Base-by-base conservation (phyloP, 1,140 invertebrate species). In the Pentalonia nigronervosa region DNA sequence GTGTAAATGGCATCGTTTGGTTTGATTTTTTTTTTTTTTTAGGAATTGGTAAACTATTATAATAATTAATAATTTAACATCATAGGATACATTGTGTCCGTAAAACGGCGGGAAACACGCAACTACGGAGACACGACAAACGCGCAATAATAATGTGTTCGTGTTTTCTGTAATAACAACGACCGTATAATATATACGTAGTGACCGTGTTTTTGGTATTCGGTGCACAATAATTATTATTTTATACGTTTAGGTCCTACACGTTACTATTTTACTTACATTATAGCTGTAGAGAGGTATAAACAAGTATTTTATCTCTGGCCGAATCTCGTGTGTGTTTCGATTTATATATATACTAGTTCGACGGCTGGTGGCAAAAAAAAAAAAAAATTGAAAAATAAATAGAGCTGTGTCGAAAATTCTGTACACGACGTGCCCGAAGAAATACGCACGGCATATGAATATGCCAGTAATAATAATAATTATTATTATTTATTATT, bases 111-210 rank as follows among this genome's bases (percentile, higher is more conserved):
- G n/a, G 60, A 83, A 87, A 87, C 41, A 87, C 84, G 86, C 86
- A 87, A 47, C 45, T 17, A 4, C 84, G 83, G 83, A 36, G 41
- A 86, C 36, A 84, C 86, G 45, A 87, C 86, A 87, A 87, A 87
- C 47, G 60, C 60, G 11, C n/a, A 76, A 76, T 76, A 76, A 76
- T 76, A 87, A 87, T 50, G 47, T 30, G 86, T 48, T 87, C 86
- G 86, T 87, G 86, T 87, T 87, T 87, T 34, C 84, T 76, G n/a
- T 76, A n/a, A 76, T 76, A 76, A 76, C n/a, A 76, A 76, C n/a
- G 30, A 76, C 60, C 60, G 30, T 76, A 34, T 7, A 56, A n/a
- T n/a, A n/a, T n/a, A n/a, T n/a, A 67, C 60, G 21, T n/a, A 67
- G 14, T 30, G 30, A 3, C 30, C n/a, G 60, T 76, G 30, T 76